Percentiles rank a stretch among this genome's conserved stretches.
Evolutionary conservation across 2,888 invertebrate species (phyloP).

Genomic region (Metacarcinus magister): DNA sequence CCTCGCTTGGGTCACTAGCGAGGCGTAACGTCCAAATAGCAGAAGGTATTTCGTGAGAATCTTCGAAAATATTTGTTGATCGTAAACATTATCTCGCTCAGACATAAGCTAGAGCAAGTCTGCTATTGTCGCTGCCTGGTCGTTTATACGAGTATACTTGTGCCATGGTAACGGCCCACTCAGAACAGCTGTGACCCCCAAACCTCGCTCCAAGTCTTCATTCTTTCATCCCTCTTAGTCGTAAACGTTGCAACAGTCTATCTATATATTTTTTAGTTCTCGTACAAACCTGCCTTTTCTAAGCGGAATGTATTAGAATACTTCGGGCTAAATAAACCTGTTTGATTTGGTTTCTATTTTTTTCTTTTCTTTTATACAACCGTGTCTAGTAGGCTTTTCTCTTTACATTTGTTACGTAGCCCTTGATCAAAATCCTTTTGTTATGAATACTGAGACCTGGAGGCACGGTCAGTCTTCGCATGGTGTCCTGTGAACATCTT

Average conservation of each 20-base stretch:
- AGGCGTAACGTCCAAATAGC: not conserved
- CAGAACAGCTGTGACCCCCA: no score
- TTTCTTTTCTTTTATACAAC: not conserved
- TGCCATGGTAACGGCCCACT: not conserved
- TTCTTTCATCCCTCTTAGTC: no score
- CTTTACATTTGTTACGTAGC: not conserved
- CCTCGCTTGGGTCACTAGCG: not conserved
- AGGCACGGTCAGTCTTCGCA: no score
- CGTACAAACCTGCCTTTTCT: no score
- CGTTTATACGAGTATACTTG: not conserved
- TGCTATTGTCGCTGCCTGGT: not conserved
- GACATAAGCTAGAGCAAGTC: not conserved
- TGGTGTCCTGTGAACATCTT: not conserved
- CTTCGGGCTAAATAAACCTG: no score
- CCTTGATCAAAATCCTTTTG: not conserved
- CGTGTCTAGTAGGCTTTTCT: not conserved
- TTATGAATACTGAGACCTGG: no score
- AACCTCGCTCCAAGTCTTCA: no score
- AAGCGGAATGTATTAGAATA: no score
- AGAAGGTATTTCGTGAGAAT: not conserved
- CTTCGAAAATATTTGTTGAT: not conserved
- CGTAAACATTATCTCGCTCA: not conserved
- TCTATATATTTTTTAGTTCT: no score
- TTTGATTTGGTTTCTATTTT: no score
- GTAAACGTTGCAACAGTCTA: no score